phyloP scores from a whole-genome alignment of 92 coral and sea anemone species.

The Virgularia gustaviana region DNA sequence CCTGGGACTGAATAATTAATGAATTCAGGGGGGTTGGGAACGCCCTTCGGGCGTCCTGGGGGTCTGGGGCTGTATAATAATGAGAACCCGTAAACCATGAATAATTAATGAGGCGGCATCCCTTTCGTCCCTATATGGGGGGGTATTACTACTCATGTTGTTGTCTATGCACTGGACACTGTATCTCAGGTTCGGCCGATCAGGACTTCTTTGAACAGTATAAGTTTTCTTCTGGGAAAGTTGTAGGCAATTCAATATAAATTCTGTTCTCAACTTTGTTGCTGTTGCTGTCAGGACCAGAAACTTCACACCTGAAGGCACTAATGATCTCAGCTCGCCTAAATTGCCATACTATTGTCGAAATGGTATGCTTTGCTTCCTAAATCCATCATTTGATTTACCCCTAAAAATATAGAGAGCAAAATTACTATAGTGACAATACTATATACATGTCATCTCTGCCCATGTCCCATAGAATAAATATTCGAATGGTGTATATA shows the following conservation, averaged over 20 bases:
- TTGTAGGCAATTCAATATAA: slow-evolving; percentile 7
- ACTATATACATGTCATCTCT: not conserved
- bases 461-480: not conserved
- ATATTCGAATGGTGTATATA: no score
- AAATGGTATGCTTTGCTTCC: slow-evolving; percentile 28
- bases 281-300: slow-evolving; percentile 17
- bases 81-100: no score
- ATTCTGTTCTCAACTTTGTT: slow-evolving; percentile 9
- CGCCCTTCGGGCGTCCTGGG: no score
- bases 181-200: slow-evolving; percentile 1
- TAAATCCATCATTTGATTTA: slow-evolving; percentile 6
- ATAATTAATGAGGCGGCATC: no score
- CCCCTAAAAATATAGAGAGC: slow-evolving; percentile 14
- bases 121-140: no score
- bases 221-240: not conserved
- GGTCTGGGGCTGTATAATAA: no score
- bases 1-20: no score
- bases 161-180: slow-evolving; percentile 4
- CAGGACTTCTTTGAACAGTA: not conserved
- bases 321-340: slow-evolving; percentile 23
- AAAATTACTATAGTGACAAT: no score
- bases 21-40: no score
- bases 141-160: no score
- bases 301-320: slow-evolving; percentile 21
- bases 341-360: slow-evolving; percentile 30